Evolutionary conservation across 1,140 invertebrate species (phyloP), one percentile per base, ranked within the genome.

Genomic region (Palaemon carinicauda): DNA sequence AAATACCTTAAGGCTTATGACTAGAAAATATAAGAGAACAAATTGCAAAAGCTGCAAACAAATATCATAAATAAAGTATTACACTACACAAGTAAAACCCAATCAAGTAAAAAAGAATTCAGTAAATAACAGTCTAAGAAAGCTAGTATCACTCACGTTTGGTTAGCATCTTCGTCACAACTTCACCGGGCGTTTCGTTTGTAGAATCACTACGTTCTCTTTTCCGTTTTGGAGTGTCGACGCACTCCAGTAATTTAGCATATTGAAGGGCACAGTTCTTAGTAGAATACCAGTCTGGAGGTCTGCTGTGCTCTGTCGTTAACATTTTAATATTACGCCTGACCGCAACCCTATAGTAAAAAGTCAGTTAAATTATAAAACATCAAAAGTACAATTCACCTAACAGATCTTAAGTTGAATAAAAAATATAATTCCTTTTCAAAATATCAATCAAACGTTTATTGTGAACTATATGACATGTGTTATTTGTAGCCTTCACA

Each of bases 221-320:
- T 90, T 97, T 98, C 3, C 96, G 94, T 91, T 97, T 97, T 5
- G 96, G 96, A 24, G 95, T 95, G 90, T 97, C 96, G 19, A 96
- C 94, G 90, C 95, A 95, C 90, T 97, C 96, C 17, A 98, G 91
- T 3, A 98, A 90, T 51, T 94, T 93, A 27, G 95, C 94, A 92
- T 98, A 98, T 90, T 98, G 97, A 0, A 95, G 93, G 1, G 96
- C 96, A 93, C 97, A 98, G 89, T 96, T 95, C 91, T 97, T 98
- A 90, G 96, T 96, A 0, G 96, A 97, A 91, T 97, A 98, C 96
- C 96, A 98, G 91, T 98, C 97, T 0, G 92, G 90, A 1, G 97
- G 96, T 83, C 96, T 91, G 82, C 95, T 94, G 79, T 94, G 93
- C 90, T 97, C 96, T 73, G 82, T 89, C 74, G 90, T 92, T 90